Evolutionary conservation across 2,113 vertebrate genomes (phyloP), one percentile per base, ranked within the genome.

Genomic region (Paracanthobrama guichenoti): DNA sequence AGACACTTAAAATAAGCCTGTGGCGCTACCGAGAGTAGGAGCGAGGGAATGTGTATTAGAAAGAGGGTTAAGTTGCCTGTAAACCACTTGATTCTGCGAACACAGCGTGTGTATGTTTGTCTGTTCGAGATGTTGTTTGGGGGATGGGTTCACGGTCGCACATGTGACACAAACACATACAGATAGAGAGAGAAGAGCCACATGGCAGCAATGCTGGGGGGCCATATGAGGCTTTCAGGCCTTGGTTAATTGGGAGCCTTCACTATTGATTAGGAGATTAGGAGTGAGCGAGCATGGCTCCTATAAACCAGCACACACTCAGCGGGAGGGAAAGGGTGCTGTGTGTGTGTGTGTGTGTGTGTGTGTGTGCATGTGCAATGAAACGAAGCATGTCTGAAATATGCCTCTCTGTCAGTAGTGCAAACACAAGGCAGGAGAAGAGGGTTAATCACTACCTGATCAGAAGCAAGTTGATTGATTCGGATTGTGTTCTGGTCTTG

Each of bases 261-360:
- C 87, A 88, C 88, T 90, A 88, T 89, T 86, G 90, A 91, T 90
- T 90, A 89, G 82, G 66, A 88, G 87, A 88, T 87, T 85, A 90
- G 84, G 74, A 59, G 83, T 88, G 88, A 90, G 85, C 83, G 86
- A 84, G 87, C 82, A 88, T 85, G 83, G 87, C 87, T 89, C 78
- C 73, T 75, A 88, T 88, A 84, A 74, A 59, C 82, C 77, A 87
- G 79, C 62, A 87, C 84, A 81, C 85, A 81, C 81, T 83, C 84
- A 82, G 86, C 86, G 59, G 86, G 80, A 48, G 31, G 79, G 81
- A 80, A 87, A 73, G 67, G 74, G 71, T 84, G 84, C 78, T 79
- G 60, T 26, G 48, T 84, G 16, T 67, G 59, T 42, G 60, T 10
- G n/a, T 14, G 59, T 28, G 73, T 42, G 71, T 44, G 59, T 81